Conservation (phyloP, 2,888 invertebrate species). For the Sarcophaga rosellei region DNA sequence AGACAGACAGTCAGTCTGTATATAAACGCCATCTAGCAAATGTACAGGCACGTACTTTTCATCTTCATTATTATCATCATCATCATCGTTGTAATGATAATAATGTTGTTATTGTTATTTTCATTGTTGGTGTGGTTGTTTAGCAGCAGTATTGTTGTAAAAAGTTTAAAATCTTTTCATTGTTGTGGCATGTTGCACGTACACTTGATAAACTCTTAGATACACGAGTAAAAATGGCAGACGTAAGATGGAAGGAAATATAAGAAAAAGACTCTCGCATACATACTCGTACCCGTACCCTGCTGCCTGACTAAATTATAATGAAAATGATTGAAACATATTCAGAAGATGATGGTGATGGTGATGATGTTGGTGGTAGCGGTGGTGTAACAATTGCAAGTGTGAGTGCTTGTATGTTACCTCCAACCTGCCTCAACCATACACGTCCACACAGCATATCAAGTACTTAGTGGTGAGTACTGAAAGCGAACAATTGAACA, state of each 20-base stretch:
- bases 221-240: not conserved
- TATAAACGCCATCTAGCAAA: not conserved
- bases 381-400: conserved; percentile 4
- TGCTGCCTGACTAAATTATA: not conserved
- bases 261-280: conserved; percentile 17
- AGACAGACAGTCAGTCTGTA: not conserved
- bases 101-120: conserved; percentile 14
- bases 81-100: not conserved
- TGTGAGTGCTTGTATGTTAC: not conserved
- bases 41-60: not conserved
- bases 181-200: conserved; percentile 23
- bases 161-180: conserved; percentile 15
- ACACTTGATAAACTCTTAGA: conserved; percentile 20
- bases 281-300: not conserved
- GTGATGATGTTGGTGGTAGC: conserved; percentile 1
- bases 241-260: not conserved
- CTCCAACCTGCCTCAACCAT: not conserved
- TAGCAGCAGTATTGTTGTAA: conserved; percentile 6
- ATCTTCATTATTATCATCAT: conserved; percentile 22
- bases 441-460: not conserved
- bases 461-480: not conserved
- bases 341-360: not conserved
- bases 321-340: conserved; percentile 6
- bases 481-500: conserved; percentile 10
- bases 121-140: not conserved